A percentile compares a stretch with the other conserved stretches of the same genome.
Evolutionary conservation across 2,797 vertebrate species (phyloP).

Genomic region (Hybognathus amarus): DNA sequence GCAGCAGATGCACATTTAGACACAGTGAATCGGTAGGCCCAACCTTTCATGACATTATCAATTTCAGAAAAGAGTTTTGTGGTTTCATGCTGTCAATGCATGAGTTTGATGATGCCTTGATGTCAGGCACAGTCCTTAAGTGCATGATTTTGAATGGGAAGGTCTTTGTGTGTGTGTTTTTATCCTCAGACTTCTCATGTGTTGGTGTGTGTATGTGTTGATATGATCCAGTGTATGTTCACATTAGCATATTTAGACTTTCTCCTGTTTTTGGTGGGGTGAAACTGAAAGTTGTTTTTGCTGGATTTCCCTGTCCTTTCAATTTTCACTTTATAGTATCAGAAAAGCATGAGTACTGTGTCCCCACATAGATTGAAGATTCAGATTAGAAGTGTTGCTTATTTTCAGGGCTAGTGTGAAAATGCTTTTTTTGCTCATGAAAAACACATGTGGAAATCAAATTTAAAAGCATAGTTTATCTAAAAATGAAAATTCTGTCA

Average conservation of each 20-base stretch:
- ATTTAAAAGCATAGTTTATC: neutral
- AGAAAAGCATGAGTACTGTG: neutral
- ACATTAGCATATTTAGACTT: conserved; percentile 2
- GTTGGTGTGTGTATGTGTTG: neutral
- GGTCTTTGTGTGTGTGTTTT: neutral
- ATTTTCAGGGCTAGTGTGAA: neutral
- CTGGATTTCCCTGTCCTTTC: conserved; percentile 49
- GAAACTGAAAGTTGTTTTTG: conserved; percentile 7
- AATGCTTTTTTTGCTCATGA: neutral
- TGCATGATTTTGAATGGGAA: neutral
- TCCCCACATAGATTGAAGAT: neutral
- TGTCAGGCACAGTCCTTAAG: neutral
- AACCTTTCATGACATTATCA: neutral
- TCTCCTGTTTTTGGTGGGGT: conserved; percentile 12
- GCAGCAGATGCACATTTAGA: neutral
- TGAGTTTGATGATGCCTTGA: neutral
- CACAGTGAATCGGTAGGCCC: neutral
- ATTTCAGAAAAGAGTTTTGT: neutral
- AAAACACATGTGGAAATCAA: neutral
- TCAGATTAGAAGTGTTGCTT: conserved; percentile 8
- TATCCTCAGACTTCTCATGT: neutral
- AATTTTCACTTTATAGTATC: conserved; percentile 19
- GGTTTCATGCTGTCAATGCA: neutral
- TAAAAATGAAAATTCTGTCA: neutral
- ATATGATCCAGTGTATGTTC: neutral